Evolutionary conservation across 2,113 vertebrate genomes (phyloP), one percentile per base, ranked within the genome.

Genomic region (Bolborhynchus lineola): DNA sequence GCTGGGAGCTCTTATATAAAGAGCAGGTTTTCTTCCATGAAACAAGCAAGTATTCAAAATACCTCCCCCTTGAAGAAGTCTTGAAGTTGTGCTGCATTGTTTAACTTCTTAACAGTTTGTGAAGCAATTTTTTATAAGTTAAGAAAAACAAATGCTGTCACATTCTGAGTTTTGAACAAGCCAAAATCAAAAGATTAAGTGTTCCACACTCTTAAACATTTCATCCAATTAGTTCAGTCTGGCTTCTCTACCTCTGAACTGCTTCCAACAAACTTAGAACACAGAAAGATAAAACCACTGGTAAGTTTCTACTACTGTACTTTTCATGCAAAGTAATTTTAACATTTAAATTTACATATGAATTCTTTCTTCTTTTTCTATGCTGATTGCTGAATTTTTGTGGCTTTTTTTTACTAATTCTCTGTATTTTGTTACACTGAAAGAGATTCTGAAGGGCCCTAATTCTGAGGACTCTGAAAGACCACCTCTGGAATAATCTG

Each of bases 111-210:
- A 96, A 95, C 78, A 96, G 84, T 81, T 96, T n/a, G 24, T 95
- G 93, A 97, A 97, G 82, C 86, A 70, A 86, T 96, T 97, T 97
- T 96, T 95, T 74, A 65, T 92, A 91, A 92, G 69, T 90, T 97
- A 96, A 95, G 92, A 86, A 95, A 96, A 98, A 97, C 60, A 97
- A 97, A 96, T 92, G 90, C 69, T 97, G 80, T 95, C 94, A 96
- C 77, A 83, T 88, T 95, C 93, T 74, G 70, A 94, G 53, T 90
- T 90, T 96, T 92, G 68, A 28, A 25, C 46, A 94, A 96, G 94
- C 59, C 12, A n/a, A 95, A 95, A 94, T 92, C 39, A 90, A 94
- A 94, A 95, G 86, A 96, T 97, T 95, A 96, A 93, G 60, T 86
- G 88, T 97, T 95, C 86, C 85, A 84, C 95, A 91, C 80, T 71